Conservation (phyloP, 1,140 invertebrate species). For the Oedothorax gibbosus region DNA sequence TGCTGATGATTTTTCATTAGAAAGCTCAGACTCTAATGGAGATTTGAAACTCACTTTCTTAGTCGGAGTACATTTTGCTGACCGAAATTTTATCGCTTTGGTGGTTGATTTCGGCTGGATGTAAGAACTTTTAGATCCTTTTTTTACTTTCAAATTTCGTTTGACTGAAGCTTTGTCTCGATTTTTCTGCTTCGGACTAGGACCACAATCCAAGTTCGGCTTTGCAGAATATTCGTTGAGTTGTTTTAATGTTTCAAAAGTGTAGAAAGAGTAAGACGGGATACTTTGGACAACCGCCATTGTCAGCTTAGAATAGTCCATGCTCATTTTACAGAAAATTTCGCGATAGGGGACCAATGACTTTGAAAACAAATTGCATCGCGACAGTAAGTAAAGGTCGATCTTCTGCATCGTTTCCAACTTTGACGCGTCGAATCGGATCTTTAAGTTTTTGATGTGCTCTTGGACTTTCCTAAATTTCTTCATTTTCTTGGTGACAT, state of each 20-base stretch:
- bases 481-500: neutral
- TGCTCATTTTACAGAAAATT: constrained; percentile 34
- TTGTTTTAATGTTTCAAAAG: constrained; percentile 24
- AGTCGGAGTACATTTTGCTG: too few relatives aligned
- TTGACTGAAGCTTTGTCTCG: neutral
- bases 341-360: constrained; percentile 8
- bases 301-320: neutral
- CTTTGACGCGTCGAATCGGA: constrained; percentile 12
- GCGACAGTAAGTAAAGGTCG: constrained; percentile 34
- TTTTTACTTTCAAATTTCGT: too few relatives aligned
- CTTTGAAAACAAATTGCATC: constrained; percentile 45
- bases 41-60: too few relatives aligned
- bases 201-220: neutral
- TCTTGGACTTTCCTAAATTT: constrained; percentile 37
- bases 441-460: constrained; percentile 34
- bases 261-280: neutral
- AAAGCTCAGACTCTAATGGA: neutral
- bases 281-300: neutral
- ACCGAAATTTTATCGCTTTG: too few relatives aligned
- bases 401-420: constrained; percentile 45
- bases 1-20: neutral
- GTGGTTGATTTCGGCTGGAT: too few relatives aligned
- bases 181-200: neutral
- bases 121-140: too few relatives aligned
- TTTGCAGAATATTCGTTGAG: constrained; percentile 17